These are phyloP conservation scores for Oscheius onirici DNA, from an alignment of 2,888 invertebrate genomes.

Conservation along the genomic window DNA sequence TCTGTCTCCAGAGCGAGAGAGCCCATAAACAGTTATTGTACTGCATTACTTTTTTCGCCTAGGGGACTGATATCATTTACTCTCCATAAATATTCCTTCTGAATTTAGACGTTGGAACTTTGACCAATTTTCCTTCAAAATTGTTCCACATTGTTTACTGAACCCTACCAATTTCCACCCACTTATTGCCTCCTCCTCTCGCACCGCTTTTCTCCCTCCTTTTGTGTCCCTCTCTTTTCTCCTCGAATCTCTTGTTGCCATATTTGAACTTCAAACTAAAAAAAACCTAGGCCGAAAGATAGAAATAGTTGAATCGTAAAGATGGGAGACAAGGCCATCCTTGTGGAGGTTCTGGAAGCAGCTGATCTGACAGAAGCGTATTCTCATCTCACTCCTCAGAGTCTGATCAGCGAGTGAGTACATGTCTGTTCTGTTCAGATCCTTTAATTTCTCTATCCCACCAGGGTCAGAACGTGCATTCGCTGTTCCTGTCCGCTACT, in stretches of 20 bases:
- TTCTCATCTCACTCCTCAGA: constrained; percentile 63
- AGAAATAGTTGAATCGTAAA: not conserved
- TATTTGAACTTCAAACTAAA: not conserved
- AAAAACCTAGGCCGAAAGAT: not conserved
- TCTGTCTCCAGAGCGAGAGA: not conserved
- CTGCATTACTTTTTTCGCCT: too few species aligned
- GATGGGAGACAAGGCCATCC: constrained; percentile 68
- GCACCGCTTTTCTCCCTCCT: not conserved
- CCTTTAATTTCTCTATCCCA: not conserved
- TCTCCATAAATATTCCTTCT: too few species aligned
- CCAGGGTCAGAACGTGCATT: too few species aligned
- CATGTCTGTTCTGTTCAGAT: not conserved
- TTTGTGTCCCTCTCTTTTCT: not conserved
- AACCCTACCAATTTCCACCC: not conserved
- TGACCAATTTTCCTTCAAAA: not conserved
- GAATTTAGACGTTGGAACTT: not conserved
- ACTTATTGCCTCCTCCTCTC: not conserved
- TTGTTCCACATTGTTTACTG: not conserved
- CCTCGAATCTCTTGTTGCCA: not conserved
- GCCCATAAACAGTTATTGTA: not conserved
- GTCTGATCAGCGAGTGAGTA: constrained; percentile 64
- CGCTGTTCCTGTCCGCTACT: too few species aligned
- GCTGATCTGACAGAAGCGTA: constrained; percentile 70
- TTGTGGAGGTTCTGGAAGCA: constrained; percentile 71
- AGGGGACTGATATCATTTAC: too few species aligned